Base-by-base conservation (phyloP, 1,140 invertebrate genomes). In the Drosophila carrolli region DNA sequence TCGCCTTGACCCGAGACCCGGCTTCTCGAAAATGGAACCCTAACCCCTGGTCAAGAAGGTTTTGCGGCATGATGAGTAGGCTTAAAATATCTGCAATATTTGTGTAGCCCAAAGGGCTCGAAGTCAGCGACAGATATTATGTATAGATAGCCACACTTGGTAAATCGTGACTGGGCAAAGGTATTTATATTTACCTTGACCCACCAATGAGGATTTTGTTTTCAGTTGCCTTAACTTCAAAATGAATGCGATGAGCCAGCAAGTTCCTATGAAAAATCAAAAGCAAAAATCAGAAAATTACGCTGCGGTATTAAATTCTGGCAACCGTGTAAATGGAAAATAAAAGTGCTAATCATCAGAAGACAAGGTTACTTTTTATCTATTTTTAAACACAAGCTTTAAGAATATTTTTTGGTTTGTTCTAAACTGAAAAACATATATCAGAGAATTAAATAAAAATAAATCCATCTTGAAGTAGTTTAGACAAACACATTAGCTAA, bases 201-300 rank as follows among this genome's bases (percentile, higher is more conserved):
- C 43, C 60, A 66, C 44, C 38, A 29, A 60, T 41, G 38, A 43
- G 13, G 37, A 13, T 35, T 62, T 38, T 38, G 32, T 9, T 50
- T 50, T n/a, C 14, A 41, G 35, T 13, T 13, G 46, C 37, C 14
- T 51, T 14, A 14, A 23, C 19, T 11, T 43, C 32, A n/a, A 66
- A 68, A 53, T 68, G 61, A 47, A 6, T 66, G n/a, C 40, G 14
- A 68, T 68, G 65, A 68, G 16, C 9, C 19, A 7, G 65, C 65
- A 10, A 38, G 37, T 23, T 65, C 7, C 13, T 0, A 11, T 13
- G 14, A 11, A 38, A 40, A 67, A 63, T 48, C 13, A 23, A 27
- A 46, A 11, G 11, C 13, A 56, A 43, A 55, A 56, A 29, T 0
- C 50, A 32, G 6, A 32, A 32, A 32, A 32, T 32, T 32, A 32